Evolutionary conservation across 2,797 vertebrate species (phyloP), one percentile per base, ranked within the genome.

Genomic region (Masticophis lateralis): DNA sequence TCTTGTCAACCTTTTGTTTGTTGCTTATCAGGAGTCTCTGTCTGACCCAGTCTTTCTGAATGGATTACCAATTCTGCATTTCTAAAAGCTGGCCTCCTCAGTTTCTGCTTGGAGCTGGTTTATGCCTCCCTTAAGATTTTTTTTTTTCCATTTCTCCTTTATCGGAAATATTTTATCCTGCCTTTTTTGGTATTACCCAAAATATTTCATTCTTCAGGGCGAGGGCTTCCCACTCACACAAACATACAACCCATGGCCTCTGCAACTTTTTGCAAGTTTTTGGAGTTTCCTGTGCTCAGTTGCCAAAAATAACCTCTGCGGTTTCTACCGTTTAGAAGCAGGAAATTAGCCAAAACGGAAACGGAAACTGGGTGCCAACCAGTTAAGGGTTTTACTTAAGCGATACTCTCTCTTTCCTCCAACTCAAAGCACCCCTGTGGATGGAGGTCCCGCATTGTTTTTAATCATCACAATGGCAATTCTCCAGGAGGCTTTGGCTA

Each of bases 271-370:
- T 83, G 37, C 74, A 83, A 83, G 10, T 47, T 12, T 47, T 25
- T 1, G 2, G 66, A 10, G 37, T 43, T 43, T 43, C 22, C 9
- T 47, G 74, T 10, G 5, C 20, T 1, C 37, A 0, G 0, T 12
- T 25, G 74, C 74, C 74, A 83, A 83, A 83, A 83, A 83, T 47
- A 83, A 5, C 4, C 74, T 11, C 10, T 83, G 74, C 10, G 74
- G 74, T 83, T 83, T 83, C 74, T 10, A 83, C 74, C 74, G 37
- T 47, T 83, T 83, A 47, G 37, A 83, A 37, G 9, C 37, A 83
- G 74, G 74, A 83, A 83, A 83, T 83, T 12, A 43, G 20, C 37
- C 37, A 11, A 83, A 83, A 83, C 20, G 10, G 37, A 47, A 83
- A 83, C 74, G 74, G 37, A 83, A 83, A 47, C 20, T 9, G 37